Base-by-base conservation (phyloP, 1,140 invertebrate species). In the Pogonus chalceus region DNA sequence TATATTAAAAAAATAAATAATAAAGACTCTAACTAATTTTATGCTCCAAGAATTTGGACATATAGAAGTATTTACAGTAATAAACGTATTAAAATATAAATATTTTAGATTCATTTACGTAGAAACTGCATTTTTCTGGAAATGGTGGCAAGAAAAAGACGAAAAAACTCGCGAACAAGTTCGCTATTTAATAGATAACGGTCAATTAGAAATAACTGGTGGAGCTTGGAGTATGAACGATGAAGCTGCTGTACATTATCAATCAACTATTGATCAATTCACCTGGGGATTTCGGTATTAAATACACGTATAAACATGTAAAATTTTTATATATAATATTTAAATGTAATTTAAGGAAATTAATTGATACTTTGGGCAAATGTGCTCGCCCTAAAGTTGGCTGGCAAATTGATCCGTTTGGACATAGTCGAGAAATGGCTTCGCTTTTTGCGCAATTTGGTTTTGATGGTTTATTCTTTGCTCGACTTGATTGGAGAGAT, bases 401-500 rank as follows among this genome's bases (percentile, higher is more conserved):
- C 2, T 96, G 92, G 92, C 92, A 96, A 69, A 94, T 96, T 43
- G 91, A 95, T 74, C 90, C 92, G 0, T 96, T 95, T 64, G 92
- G 92, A 0, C 92, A 96, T 65, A 91, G 90, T 0, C 69, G 87
- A 23, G 92, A 95, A 73, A 81, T 87, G 71, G 90, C 91, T 0
- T 90, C 88, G 0, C 71, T 94, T 0, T 87, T 94, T 63, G 83
- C 90, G 0, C 84, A 82, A 50, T 79, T 89, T 74, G 87, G 85
- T 1, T 96, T 85, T 65, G 89, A 95, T 68, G 92, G 89, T 0
- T 70, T 95, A 24, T 88, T 96, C 59, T 82, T 96, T 56, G 92
- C 85, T 1, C 78, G 94, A 39, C 78, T 96, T 12, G 92, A 98
- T 71, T 90, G 88, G 69, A 79, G 87, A 59, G 94, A 98, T 65